Evolutionary conservation across 2,797 vertebrate species (phyloP).

Genomic region (Galagoides demidoff): DNA sequence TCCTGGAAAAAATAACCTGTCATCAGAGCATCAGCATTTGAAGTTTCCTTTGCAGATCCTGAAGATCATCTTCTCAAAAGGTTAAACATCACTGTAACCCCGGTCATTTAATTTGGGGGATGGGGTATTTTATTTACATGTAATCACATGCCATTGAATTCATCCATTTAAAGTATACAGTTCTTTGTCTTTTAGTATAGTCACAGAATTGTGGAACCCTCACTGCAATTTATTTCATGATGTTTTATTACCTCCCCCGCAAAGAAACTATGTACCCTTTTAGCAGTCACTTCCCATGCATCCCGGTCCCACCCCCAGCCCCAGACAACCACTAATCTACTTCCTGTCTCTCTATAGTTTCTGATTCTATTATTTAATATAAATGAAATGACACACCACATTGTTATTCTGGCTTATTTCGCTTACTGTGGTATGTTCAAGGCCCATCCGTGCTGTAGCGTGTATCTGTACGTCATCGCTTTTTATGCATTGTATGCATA

Average conservation of each 20-base stretch:
- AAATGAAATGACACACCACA: neutral
- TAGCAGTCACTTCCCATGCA: neutral
- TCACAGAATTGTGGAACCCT: neutral
- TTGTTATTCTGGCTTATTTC: neutral
- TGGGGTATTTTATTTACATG: neutral
- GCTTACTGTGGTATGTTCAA: neutral
- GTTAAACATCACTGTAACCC: constrained; percentile 59
- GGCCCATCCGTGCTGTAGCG: neutral
- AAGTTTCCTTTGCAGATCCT: constrained; percentile 18
- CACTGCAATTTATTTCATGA: neutral
- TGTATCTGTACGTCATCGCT: neutral
- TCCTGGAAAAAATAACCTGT: constrained; percentile 56
- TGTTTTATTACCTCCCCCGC: neutral
- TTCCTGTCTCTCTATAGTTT: neutral
- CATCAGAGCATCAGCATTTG: neutral
- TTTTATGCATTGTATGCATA: neutral
- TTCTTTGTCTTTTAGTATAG: neutral
- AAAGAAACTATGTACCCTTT: neutral
- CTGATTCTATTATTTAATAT: neutral
- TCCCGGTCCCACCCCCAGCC: neutral
- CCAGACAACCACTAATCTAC: neutral
- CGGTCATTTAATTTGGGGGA: constrained; percentile 40
- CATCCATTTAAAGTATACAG: neutral
- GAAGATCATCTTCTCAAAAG: constrained; percentile 35
- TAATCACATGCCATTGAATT: neutral